These are phyloP conservation scores for Zaprionus lineosus DNA, from an alignment of 2,888 invertebrate genomes.

Conservation along the genomic window DNA sequence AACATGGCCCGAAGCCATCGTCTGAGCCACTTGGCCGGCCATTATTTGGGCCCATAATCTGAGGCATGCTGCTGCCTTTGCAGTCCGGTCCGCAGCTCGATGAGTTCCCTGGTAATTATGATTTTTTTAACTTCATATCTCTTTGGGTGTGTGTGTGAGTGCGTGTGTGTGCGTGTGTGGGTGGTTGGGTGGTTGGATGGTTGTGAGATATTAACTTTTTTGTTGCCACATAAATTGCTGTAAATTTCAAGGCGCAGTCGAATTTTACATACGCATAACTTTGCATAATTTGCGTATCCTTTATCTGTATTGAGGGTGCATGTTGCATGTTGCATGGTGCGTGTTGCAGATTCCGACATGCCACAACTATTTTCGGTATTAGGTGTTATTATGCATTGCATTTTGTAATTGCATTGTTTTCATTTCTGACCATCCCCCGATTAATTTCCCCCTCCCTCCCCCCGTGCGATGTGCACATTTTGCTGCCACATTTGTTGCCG, in stretches of 20 bases:
- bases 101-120: constrained; percentile 62
- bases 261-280: constrained; percentile 65
- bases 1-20: background rate
- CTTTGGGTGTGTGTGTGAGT: constrained; percentile 18
- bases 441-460: constrained; percentile 33
- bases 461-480: constrained; percentile 4
- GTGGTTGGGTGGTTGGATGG: too few relatives aligned
- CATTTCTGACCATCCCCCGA: constrained; percentile 35
- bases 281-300: constrained; percentile 67
- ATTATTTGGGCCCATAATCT: constrained; percentile 59
- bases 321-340: constrained; percentile 3
- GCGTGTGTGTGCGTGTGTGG: constrained; percentile 9
- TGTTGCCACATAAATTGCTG: constrained; percentile 69
- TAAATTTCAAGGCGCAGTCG: constrained; percentile 61
- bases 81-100: background rate
- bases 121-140: constrained; percentile 61
- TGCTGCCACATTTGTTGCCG: constrained; percentile 13
- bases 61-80: constrained; percentile 35
- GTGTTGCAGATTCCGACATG: constrained; percentile 17
- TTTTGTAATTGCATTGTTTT: constrained; percentile 67
- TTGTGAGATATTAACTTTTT: too few relatives aligned
- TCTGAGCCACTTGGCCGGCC: constrained; percentile 24
- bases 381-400: constrained; percentile 32
- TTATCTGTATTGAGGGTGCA: constrained; percentile 46
- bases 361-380: constrained; percentile 11